These are phyloP conservation scores for Euproctis similis DNA, from an alignment of 2,888 invertebrate species.

Conservation along the genomic window DNA sequence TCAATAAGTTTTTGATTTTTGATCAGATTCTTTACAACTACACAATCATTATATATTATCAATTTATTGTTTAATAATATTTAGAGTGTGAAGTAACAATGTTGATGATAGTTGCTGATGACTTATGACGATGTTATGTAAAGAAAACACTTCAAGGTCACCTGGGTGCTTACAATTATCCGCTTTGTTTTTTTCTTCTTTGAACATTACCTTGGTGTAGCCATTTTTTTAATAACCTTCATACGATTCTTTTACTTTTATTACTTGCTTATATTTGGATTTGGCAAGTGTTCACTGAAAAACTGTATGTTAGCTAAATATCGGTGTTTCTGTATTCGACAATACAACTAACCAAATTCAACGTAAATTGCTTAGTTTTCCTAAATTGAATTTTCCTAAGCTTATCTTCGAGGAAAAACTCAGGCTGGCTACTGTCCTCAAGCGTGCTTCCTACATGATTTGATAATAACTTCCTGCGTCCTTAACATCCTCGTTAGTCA, in stretches of 20 bases:
- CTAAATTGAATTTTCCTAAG: conserved; percentile 22
- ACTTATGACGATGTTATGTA: conserved; percentile 1
- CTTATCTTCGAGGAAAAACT: conserved; percentile 24
- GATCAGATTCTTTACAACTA: too few species aligned
- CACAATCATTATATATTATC: too few species aligned
- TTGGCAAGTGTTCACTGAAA: too few species aligned
- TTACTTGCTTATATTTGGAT: too few species aligned
- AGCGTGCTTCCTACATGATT: conserved; percentile 62
- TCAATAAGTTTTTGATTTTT: too few species aligned
- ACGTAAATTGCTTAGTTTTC: too few species aligned
- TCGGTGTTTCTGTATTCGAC: too few species aligned
- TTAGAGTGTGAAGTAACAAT: conserved; percentile 34
- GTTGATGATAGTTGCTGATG: conserved; percentile 26
- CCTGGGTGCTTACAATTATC: conserved; percentile 8
- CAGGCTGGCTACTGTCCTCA: conserved; percentile 32
- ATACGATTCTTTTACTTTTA: conserved; percentile 8
- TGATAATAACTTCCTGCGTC: conserved; percentile 70
- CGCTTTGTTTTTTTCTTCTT: conserved; percentile 15
- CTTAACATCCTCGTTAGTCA: conserved; percentile 59
- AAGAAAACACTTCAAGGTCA: conserved; percentile 7
- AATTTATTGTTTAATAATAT: too few species aligned
- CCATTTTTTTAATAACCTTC: conserved; percentile 10
- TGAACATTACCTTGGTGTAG: conserved; percentile 11
- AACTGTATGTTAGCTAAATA: too few species aligned
- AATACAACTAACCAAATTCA: too few species aligned